Conservation (phyloP, 1,140 invertebrate genomes). For the Psix sp. region DNA sequence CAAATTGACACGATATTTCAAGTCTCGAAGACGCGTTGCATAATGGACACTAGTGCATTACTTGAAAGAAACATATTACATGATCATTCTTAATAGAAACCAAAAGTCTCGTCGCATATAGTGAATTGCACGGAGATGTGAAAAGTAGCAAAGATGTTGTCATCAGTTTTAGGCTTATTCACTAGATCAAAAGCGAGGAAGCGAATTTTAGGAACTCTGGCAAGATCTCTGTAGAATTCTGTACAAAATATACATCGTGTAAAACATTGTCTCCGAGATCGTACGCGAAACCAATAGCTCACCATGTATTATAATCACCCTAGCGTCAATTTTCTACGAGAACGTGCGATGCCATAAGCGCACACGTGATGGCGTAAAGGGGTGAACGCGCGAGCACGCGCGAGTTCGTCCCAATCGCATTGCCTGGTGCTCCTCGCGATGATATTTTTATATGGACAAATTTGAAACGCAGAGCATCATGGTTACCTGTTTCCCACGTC, state of each 20-base stretch:
- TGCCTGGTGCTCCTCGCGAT: conserved; percentile 46
- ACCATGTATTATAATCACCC: conserved; percentile 74
- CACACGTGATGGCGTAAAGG: conserved; percentile 59
- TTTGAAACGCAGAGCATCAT: conserved; percentile 41
- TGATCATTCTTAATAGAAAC: too few species aligned
- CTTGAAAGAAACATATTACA: too few species aligned
- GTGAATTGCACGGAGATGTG: too few species aligned
- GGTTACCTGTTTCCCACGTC: conserved; percentile 13
- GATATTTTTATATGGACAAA: conserved; percentile 54
- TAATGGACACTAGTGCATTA: too few species aligned
- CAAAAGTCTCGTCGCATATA: too few species aligned
- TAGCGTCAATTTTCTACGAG: conserved; percentile 76
- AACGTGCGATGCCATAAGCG: conserved; percentile 59
- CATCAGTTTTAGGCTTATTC: too few species aligned
- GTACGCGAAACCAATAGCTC: conserved; percentile 66
- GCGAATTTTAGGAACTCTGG: too few species aligned
- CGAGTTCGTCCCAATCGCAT: conserved; percentile 30
- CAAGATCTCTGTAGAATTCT: too few species aligned
- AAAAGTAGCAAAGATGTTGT: too few species aligned
- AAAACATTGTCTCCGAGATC: conserved; percentile 57
- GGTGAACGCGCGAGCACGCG: conserved; percentile 44
- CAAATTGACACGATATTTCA: too few species aligned
- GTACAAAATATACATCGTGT: conserved; percentile 65
- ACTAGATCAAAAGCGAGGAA: too few species aligned
- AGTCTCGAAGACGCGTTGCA: too few species aligned